Conservation (phyloP, 2,113 vertebrate genomes). For the Beaufortia kweichowensis region DNA sequence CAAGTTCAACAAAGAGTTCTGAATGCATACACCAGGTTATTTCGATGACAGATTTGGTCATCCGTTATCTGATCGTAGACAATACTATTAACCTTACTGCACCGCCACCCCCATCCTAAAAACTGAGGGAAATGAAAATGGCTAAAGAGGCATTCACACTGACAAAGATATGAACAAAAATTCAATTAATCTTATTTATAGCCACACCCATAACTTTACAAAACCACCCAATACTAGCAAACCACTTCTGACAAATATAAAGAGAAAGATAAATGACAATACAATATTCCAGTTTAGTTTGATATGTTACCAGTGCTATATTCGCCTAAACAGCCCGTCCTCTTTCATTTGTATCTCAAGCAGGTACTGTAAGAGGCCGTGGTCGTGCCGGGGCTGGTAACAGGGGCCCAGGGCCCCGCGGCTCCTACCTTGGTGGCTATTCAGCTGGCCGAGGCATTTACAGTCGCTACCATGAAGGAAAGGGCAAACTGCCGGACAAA, state of each 20-base stretch:
- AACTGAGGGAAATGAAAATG: background rate
- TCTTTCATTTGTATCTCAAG: constrained; percentile 83
- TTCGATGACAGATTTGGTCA: background rate
- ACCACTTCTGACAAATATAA: background rate
- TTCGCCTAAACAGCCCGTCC: constrained; percentile 45
- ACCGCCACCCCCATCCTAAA: constrained; percentile 29
- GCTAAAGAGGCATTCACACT: constrained; percentile 1
- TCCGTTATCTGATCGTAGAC: constrained; percentile 30
- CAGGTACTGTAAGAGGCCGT: constrained; percentile 98
- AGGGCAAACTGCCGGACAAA: constrained; percentile 93
- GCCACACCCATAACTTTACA: background rate
- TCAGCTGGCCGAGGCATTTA: constrained; percentile 98
- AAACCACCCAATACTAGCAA: background rate
- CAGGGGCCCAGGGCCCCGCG: constrained; percentile 91
- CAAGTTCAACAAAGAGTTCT: constrained; percentile 27
- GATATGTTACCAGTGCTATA: background rate
- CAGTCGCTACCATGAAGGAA: constrained; percentile 99
- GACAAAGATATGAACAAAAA: background rate
- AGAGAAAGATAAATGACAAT: background rate
- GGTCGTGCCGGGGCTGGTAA: constrained; percentile 91
- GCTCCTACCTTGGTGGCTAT: constrained; percentile 98
- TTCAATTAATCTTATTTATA: too few species aligned
- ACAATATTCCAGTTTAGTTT: background rate
- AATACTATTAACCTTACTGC: constrained; percentile 35
- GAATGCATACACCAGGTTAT: constrained; percentile 34